Evolutionary conservation across 1,140 invertebrate species (phyloP).

Genomic region (Drosophila mauritiana): DNA sequence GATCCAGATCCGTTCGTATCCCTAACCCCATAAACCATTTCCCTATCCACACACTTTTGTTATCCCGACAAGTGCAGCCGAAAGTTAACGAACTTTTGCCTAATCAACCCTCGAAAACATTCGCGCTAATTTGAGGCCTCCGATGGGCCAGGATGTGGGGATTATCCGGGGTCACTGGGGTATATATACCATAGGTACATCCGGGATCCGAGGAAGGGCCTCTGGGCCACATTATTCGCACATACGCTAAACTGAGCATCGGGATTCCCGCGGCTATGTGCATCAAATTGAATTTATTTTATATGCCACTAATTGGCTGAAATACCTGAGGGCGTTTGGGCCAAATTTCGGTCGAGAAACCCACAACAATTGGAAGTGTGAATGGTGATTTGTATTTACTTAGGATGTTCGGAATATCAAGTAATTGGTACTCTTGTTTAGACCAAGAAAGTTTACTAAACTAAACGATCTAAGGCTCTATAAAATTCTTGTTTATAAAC

Average conservation of each 20-base stretch:
- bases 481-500: neutral
- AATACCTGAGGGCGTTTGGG: slow-evolving; percentile 72
- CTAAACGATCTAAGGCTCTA: too few relatives aligned
- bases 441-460: neutral
- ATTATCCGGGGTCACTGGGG: slow-evolving; percentile 33
- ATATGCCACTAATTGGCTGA: slow-evolving; percentile 83
- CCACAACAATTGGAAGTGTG: slow-evolving; percentile 29
- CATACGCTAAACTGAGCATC: slow-evolving; percentile 71
- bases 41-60: slow-evolving; percentile 6
- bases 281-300: slow-evolving; percentile 84
- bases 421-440: too few relatives aligned
- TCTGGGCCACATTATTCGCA: slow-evolving; percentile 76
- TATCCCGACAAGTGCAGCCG: slow-evolving; percentile 59
- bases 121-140: slow-evolving; percentile 70
- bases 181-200: slow-evolving; percentile 8
- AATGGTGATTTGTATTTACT: slow-evolving; percentile 39
- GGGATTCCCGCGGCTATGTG: slow-evolving; percentile 51
- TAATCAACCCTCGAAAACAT: slow-evolving; percentile 83
- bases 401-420: slow-evolving; percentile 16
- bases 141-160: slow-evolving; percentile 16
- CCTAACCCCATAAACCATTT: neutral
- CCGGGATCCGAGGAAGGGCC: slow-evolving; percentile 44
- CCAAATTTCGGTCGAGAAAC: slow-evolving; percentile 7
- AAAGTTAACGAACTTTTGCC: slow-evolving; percentile 75
- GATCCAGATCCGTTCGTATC: slow-evolving; percentile 10